Evolutionary conservation across 1,140 invertebrate species (phyloP), one percentile per base, ranked within the genome.

Genomic region (Phenacoccus solenopsis): DNA sequence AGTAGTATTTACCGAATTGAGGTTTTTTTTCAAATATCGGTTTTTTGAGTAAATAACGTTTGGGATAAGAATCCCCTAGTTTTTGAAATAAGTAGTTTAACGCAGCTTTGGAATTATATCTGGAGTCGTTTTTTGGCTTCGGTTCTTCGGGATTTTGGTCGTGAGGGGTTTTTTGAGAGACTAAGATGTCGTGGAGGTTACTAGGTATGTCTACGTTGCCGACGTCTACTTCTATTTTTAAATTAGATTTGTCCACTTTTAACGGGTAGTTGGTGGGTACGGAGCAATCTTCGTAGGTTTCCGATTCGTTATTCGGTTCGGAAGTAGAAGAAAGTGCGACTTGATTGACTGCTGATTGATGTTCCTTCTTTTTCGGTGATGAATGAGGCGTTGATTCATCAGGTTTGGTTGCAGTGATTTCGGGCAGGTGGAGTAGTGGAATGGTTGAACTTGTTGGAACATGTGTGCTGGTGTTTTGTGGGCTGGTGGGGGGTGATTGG

Each of bases 211-310:
- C 59, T 10, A 64, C 21, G 9, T 49, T 64, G 12, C 22, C 22
- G 12, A 64, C 59, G 59, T 64, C 59, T 24, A 64, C 59, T 27
- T 64, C 59, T 10, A 64, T 64, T 64, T 64, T 64, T 24, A 64
- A 27, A 25, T 64, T 64, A 20, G 59, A 24, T 16, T 24, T 24
- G 9, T 64, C 21, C 21, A 9, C 56, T 24, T 64, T 24, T 2
- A 64, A 13, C 16, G 59, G 59, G 22, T 64, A 64, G 25, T 22
- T 64, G 59, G 4, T 20, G 2, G 59, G 59, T 10, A 64, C 59
- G 1, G 59, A 64, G 59, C 59, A 64, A 27, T 64, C n/a, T n/a
- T n/a, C 59, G 59, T 64, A 25, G 21, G 2, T 3, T 16, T 49
- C 38, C 5, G 13, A 10, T 49, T n/a, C 38, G 38, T 10, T 49